Evolutionary conservation across 2,113 vertebrate genomes (phyloP), one percentile per base, ranked within the genome.

Genomic region (Hemiscyllium ocellatum): DNA sequence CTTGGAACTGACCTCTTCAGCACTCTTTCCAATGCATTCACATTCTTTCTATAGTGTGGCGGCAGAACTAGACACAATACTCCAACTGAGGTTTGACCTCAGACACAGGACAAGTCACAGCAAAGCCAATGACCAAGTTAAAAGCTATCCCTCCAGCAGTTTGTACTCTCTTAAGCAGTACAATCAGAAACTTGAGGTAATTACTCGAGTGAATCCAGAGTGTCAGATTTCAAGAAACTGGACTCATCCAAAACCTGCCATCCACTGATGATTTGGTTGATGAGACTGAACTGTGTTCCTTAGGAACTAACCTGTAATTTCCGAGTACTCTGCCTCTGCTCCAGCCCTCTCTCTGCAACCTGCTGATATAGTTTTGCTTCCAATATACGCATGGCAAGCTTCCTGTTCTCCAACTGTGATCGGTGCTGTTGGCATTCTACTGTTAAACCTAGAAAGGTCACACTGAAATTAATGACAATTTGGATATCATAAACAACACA

Each of bases 381-480:
- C 96, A 99, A 97, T 7, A 98, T 96, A 6, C 96, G 97, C 98
- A 99, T 97, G 96, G 99, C 99, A 0, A 97, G 97, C 65, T 99
- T 98, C 96, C 97, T 98, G 97, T 99, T 99, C 96, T 98, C 78
- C 50, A 98, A 97, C 97, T 99, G 99, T 1, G 99, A 99, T 96
- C 99, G 98, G 85, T 97, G 98, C 97, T 99, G 98, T 97, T 99
- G 99, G 97, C 99, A 99, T 96, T 99, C 99, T 0, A 98, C 98
- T 0, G 96, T 96, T 19, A 98, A 96, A 0, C 99, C 99, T 99
- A 96, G 0, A 42, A 95, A 72, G 37, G 19, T 93, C 66, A 66
- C 17, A n/a, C n/a, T 37, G 17, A 17, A 61, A 68, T 90, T 90
- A 90, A 33, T 61, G 13, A 61, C 15, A 29, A 90, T 61, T 26